phyloP scores from a whole-genome alignment of 92 coral and sea anemone genomes.

The Galaxea fascicularis region DNA sequence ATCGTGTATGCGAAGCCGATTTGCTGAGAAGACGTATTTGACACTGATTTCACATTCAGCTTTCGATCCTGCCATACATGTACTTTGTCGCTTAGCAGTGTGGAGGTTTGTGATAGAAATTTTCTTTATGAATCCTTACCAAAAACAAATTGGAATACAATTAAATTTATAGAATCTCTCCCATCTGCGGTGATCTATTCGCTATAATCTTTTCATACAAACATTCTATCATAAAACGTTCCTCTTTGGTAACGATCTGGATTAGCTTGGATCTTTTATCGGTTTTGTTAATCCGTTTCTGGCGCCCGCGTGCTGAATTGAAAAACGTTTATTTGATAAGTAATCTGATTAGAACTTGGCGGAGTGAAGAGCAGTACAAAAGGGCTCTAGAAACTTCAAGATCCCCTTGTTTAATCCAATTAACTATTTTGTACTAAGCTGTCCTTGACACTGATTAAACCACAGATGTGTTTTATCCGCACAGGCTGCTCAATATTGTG shows the following conservation, averaged over 20 bases:
- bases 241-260: too few relatives aligned
- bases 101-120: not conserved
- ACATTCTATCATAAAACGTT: too few relatives aligned
- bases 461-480: not conserved
- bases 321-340: conserved; percentile 16
- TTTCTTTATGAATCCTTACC: too few relatives aligned
- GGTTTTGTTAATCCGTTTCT: not conserved
- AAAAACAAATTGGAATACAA: too few relatives aligned
- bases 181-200: too few relatives aligned
- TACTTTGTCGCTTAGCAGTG: not conserved
- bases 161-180: too few relatives aligned
- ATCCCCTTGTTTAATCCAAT: conserved; percentile 4
- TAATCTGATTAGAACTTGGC: not conserved
- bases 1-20: too few relatives aligned
- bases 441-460: not conserved
- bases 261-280: too few relatives aligned
- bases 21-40: too few relatives aligned
- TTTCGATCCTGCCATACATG: too few relatives aligned
- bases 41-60: too few relatives aligned
- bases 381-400: not conserved
- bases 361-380: not conserved
- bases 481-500: not conserved
- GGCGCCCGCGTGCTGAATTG: conserved; percentile 23
- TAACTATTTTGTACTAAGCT: not conserved
- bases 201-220: too few relatives aligned